Evolutionary conservation across 2,113 vertebrate genomes (phyloP).

Genomic region (Dolichotis patagonum): DNA sequence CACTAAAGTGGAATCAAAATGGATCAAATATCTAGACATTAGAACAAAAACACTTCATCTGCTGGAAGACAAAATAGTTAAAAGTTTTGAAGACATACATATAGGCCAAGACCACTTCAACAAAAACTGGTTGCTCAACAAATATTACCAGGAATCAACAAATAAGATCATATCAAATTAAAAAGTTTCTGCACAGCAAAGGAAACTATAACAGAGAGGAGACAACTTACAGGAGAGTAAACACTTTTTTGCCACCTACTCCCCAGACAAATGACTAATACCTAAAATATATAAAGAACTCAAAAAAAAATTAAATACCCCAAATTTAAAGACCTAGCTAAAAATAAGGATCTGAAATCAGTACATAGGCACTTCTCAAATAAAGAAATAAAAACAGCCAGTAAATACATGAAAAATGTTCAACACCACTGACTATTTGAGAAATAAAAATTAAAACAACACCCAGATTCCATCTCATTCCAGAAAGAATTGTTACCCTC

Average conservation of each 20-base stretch:
- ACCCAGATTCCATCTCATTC: neutral
- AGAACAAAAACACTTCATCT: neutral
- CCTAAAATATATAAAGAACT: neutral
- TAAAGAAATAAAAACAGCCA: neutral
- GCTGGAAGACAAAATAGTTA: neutral
- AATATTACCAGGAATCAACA: neutral
- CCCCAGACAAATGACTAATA: neutral
- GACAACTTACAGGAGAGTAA: neutral
- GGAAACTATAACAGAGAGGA: neutral
- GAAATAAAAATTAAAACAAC: neutral
- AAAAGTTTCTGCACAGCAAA: neutral
- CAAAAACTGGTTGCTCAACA: neutral
- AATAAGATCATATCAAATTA: neutral
- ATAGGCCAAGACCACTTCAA: neutral
- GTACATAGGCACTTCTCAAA: neutral
- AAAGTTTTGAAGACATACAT: neutral
- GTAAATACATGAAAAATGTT: neutral
- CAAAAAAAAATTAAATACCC: neutral
- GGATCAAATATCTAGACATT: neutral
- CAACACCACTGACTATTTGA: neutral
- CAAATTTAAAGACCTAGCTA: neutral
- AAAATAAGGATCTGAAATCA: neutral
- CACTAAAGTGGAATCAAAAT: neutral
- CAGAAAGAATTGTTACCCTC: neutral
- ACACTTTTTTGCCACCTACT: neutral